Conservation (phyloP, 2,888 invertebrate species). For the Hirtodrosophila duncani region DNA sequence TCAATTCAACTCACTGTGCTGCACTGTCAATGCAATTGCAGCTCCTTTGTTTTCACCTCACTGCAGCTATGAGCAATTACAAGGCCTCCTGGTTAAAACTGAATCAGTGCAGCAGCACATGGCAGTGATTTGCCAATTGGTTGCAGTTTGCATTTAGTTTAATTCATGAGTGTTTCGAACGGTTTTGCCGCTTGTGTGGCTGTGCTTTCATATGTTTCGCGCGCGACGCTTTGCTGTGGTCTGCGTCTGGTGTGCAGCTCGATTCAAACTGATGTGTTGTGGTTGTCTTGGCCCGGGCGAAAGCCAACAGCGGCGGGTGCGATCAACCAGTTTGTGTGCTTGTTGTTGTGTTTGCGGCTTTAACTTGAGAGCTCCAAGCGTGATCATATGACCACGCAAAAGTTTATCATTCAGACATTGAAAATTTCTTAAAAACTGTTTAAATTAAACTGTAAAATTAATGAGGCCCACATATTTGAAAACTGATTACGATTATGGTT, state of each 20-base stretch:
- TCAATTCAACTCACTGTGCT: constrained; percentile 20
- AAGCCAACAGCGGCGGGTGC: constrained; percentile 65
- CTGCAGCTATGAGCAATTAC: constrained; percentile 22
- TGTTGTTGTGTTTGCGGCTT: too few species aligned
- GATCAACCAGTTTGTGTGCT: constrained; percentile 59
- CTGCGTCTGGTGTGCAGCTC: constrained; percentile 56
- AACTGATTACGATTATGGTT: too few species aligned
- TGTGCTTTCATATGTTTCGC: constrained; percentile 4
- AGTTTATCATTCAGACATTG: too few species aligned
- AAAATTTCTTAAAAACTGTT: too few species aligned
- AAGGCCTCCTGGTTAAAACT: constrained; percentile 13
- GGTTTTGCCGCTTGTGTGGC: constrained; percentile 8
- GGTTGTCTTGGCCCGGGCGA: too few species aligned
- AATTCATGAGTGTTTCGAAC: constrained; percentile 25
- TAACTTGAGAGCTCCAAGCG: too few species aligned
- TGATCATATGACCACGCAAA: too few species aligned
- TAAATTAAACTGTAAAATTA: too few species aligned
- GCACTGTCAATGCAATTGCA: constrained; percentile 55
- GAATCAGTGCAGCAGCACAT: constrained; percentile 23
- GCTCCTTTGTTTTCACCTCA: constrained; percentile 37
- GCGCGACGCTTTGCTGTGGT: too few species aligned
- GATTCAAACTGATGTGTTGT: constrained; percentile 64
- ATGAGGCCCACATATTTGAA: too few species aligned
- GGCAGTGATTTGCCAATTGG: constrained; percentile 25
- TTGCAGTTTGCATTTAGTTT: constrained; percentile 34